Base-by-base conservation (phyloP, 2,797 vertebrate species). In the Coregonus ussuriensis region DNA sequence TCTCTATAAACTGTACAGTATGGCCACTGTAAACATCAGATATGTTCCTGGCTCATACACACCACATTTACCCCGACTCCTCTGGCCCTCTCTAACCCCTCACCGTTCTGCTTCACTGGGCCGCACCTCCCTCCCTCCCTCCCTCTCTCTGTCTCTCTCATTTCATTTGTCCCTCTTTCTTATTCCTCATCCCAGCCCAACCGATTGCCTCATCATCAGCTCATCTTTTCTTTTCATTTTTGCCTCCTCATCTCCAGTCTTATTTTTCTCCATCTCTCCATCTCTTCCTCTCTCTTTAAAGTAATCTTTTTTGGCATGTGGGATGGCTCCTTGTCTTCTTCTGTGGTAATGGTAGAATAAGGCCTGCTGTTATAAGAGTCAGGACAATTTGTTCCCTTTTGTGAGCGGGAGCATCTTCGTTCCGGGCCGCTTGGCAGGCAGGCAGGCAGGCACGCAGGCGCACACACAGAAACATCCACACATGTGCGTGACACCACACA, bases 341-440 rank as follows among this genome's bases (percentile, higher is more conserved):
- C 91, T 51, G 79, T 84, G 86, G 88, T 95, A 95, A 95, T 94
- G 88, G 91, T 76, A 84, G 92, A 89, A 87, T 85, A 88, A 70
- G 85, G 84, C 71, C 81, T 81, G 86, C 83, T 73, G 82, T 87
- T 74, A 80, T 71, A 83, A 77, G 83, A 87, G 81, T 77, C 84
- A 86, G 92, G 89, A 93, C 92, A 93, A 94, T 93, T 94, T 94
- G 92, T 93, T 89, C 92, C 85, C 88, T 91, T 89, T 88, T 86
- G 88, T 83, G 87, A 91, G 85, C 79, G 37, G 79, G 82, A 86
- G 84, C 82, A 71, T 82, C 86, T 85, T 86, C 87, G 85, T 85
- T 88, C 84, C 86, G 85, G 88, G 77, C 81, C 4, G 85, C 88
- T 88, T 53, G 6, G 87, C 75, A 75, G 72, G 77, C 75, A 81